phyloP scores from a whole-genome alignment of 37 sponge, comb jelly and placozoan species.

The Theonella swinhoei region DNA sequence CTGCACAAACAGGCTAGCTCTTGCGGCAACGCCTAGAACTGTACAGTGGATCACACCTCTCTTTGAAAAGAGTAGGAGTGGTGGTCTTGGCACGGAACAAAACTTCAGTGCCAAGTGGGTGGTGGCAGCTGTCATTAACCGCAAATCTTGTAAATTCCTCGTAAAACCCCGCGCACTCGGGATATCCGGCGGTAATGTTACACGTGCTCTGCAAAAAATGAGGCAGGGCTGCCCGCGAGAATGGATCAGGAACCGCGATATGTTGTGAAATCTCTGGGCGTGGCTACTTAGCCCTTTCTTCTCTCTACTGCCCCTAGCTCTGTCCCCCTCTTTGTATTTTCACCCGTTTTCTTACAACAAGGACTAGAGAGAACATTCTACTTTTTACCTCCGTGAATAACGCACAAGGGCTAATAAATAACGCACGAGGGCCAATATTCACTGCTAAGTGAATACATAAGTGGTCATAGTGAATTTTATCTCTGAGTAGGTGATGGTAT shows the following conservation, averaged over 20 bases:
- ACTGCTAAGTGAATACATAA: no score
- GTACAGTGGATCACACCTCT: constrained; percentile 10
- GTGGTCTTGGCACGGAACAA: not conserved
- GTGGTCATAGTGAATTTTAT: no score
- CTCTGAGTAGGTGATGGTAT: no score
- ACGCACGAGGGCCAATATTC: no score
- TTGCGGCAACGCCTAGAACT: constrained; percentile 2
- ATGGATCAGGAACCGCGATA: not conserved
- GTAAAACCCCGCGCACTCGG: not conserved
- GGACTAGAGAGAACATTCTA: no score
- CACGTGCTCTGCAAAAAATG: not conserved
- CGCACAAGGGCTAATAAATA: no score
- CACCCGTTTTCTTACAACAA: no score
- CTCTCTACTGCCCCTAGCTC: not conserved
- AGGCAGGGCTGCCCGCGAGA: not conserved
- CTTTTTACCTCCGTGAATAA: no score
- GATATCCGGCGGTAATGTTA: not conserved
- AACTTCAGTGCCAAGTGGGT: not conserved
- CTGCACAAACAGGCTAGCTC: not conserved
- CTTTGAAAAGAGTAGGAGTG: constrained; percentile 15
- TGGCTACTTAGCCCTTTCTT: not conserved
- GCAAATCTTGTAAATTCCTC: not conserved
- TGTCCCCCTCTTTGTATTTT: not conserved
- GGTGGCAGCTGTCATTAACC: constrained; percentile 15
- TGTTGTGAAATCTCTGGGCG: not conserved